These are phyloP conservation scores for Xenopus laevis DNA, from an alignment of 2,113 vertebrate species.

Conservation along the genomic window DNA sequence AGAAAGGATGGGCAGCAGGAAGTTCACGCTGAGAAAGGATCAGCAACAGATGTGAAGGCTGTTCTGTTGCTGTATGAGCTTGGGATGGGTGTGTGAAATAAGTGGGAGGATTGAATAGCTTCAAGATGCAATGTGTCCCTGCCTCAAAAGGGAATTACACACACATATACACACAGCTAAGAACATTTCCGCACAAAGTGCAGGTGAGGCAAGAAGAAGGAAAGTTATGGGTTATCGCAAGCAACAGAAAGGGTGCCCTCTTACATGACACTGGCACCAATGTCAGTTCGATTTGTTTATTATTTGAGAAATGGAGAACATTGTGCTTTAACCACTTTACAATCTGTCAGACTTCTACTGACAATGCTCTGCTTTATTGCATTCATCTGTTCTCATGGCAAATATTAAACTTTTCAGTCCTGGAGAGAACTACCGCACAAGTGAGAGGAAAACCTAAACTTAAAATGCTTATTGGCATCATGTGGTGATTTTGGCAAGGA, in stretches of 20 bases:
- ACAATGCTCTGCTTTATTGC: background rate
- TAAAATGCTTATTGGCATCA: background rate
- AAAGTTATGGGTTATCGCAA: no score
- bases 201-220: no score
- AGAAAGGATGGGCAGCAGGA: slow-evolving; percentile 38
- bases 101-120: slow-evolving; percentile 33
- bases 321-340: background rate
- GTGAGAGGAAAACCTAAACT: background rate
- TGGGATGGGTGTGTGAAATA: no score
- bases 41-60: slow-evolving; percentile 37
- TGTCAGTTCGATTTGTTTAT: no score
- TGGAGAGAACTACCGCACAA: background rate
- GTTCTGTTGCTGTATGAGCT: slow-evolving; percentile 16
- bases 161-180: no score
- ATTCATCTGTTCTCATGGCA: background rate
- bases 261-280: no score
- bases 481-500: background rate
- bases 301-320: background rate
- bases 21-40: slow-evolving; percentile 29
- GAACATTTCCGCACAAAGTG: no score
- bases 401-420: background rate
- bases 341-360: no score
- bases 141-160: no score
- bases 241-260: no score
- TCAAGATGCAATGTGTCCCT: no score